These are phyloP conservation scores for Sula dactylatra DNA, from an alignment of 2,113 vertebrate species.

Conservation along the genomic window DNA sequence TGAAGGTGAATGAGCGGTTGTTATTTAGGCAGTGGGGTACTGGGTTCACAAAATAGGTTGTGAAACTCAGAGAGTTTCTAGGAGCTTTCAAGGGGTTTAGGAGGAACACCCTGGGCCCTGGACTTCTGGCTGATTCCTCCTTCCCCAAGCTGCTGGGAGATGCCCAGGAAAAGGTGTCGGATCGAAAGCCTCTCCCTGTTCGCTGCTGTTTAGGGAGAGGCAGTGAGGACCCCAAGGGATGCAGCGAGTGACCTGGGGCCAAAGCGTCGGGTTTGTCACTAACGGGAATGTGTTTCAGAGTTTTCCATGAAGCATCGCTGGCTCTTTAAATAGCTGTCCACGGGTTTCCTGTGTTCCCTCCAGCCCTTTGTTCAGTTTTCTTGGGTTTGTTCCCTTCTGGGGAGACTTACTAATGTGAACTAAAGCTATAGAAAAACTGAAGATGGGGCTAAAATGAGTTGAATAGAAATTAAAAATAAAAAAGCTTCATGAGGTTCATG, in stretches of 20 bases:
- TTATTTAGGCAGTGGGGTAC: accelerated
- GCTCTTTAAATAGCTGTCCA: constrained; percentile 4
- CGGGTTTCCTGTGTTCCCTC: constrained; percentile 20
- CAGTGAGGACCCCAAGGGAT: neutral
- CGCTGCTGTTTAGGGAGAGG: neutral
- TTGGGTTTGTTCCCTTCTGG: neutral
- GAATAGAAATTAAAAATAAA: neutral
- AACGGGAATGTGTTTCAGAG: neutral
- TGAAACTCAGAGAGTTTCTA: neutral
- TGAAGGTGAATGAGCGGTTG: neutral
- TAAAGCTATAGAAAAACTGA: neutral
- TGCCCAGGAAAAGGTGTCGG: neutral
- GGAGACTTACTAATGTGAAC: neutral
- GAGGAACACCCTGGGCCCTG: neutral
- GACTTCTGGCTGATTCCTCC: neutral
- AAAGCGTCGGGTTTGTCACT: neutral
- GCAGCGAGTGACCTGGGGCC: neutral
- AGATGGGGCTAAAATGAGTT: neutral
- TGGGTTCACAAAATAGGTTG: neutral
- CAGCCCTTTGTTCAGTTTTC: neutral
- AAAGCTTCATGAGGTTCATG: accelerated
- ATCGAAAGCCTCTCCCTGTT: neutral
- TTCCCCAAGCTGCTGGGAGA: neutral
- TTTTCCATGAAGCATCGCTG: constrained; percentile 9
- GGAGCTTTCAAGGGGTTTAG: neutral